Percentiles rank a stretch among this genome's conserved stretches.
Conservation (phyloP, 2,888 invertebrate genomes). For the Mythimna pallens region DNA sequence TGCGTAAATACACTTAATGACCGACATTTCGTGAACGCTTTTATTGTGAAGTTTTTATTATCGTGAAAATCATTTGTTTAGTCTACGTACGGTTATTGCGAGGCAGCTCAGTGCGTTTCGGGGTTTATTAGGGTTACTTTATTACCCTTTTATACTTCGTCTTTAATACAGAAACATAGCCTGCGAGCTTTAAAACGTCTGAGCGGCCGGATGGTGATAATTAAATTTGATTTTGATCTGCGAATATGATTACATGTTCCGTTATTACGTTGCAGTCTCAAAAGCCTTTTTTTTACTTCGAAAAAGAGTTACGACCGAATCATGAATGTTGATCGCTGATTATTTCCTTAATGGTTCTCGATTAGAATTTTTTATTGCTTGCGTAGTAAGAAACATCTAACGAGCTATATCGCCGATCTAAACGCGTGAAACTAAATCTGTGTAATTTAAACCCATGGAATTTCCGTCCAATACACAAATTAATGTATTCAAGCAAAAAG, state of each 20-base stretch:
- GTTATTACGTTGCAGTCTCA: slow-evolving; percentile 76
- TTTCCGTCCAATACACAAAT: slow-evolving; percentile 74
- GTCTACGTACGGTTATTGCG: slow-evolving; percentile 89
- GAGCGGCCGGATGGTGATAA: slow-evolving; percentile 81
- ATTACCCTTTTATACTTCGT: slow-evolving; percentile 83
- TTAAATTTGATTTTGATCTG: slow-evolving; percentile 86
- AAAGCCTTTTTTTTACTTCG: slow-evolving; percentile 75
- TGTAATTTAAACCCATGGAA: slow-evolving; percentile 70
- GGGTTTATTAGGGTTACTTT: slow-evolving; percentile 89
- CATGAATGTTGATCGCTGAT: slow-evolving; percentile 76
- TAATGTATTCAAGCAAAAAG: slow-evolving; percentile 76
- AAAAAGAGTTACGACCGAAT: slow-evolving; percentile 74
- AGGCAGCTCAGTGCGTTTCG: slow-evolving; percentile 84
- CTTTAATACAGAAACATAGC: slow-evolving; percentile 81
- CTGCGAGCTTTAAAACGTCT: slow-evolving; percentile 74
- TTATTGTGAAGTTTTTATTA: slow-evolving; percentile 90
- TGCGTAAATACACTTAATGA: slow-evolving; percentile 90
- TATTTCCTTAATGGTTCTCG: slow-evolving; percentile 72
- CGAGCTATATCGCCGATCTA: slow-evolving; percentile 57
- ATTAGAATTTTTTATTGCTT: slow-evolving; percentile 72
- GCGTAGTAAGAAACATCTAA: slow-evolving; percentile 63
- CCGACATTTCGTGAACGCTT: slow-evolving; percentile 89
- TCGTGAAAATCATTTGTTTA: slow-evolving; percentile 90
- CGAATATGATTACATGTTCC: slow-evolving; percentile 81
- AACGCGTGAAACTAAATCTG: slow-evolving; percentile 58